Conservation (phyloP, 2,113 vertebrate species). For the Casuarius casuarius region DNA sequence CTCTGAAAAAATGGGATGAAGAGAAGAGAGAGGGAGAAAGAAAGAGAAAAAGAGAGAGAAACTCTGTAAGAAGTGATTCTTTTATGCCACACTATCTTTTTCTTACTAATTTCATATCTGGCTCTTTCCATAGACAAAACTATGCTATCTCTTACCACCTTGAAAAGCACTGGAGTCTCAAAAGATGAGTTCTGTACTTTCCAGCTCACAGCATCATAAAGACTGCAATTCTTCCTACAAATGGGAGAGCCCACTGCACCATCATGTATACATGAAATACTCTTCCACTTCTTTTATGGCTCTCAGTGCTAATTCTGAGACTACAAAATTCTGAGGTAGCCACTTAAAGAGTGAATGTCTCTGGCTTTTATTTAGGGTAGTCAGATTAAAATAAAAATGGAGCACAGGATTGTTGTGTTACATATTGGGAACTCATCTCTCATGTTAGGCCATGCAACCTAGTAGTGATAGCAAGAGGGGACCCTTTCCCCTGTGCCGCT, state of each 20-base stretch:
- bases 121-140: conserved; percentile 25
- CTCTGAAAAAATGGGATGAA: neutral
- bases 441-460: neutral
- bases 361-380: neutral
- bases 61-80: neutral
- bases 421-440: neutral
- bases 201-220: neutral
- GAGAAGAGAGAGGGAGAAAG: neutral
- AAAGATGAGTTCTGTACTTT: neutral
- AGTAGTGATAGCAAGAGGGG: fast-evolving
- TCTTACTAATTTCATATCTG: conserved; percentile 12
- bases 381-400: neutral
- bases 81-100: conserved; percentile 23
- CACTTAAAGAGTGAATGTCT: neutral
- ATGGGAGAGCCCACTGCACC: neutral
- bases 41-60: neutral
- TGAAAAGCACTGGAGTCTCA: neutral
- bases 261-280: neutral
- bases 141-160: neutral
- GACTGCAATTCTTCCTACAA: neutral
- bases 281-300: neutral
- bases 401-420: neutral
- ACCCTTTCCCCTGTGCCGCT: neutral
- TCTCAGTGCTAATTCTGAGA: neutral
- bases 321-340: neutral